Evolutionary conservation across 2,888 invertebrate species (phyloP), one percentile per base, ranked within the genome.

Genomic region (Agrotis ipsilon): DNA sequence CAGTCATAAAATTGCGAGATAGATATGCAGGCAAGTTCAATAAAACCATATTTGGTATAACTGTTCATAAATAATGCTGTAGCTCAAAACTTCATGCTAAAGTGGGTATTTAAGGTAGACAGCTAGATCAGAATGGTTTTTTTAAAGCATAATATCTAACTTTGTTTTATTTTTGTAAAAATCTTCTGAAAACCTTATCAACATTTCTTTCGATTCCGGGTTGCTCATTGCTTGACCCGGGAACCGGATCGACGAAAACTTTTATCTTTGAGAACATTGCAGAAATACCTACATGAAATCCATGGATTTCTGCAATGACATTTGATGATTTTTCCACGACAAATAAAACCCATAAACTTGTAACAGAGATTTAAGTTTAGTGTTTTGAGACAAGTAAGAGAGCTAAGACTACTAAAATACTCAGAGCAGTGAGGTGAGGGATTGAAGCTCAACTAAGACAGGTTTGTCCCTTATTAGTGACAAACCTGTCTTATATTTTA

Each of bases 21-120:
- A 3, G 18, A 46, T 27, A 54, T 6, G 21, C 16, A 39, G 13
- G 49, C 32, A 80, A 62, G 80, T 77, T 64, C 76, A 80, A 77
- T 80, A 68, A 64, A 77, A 80, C 63, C 81, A 80, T 75, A 59
- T 77, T 64, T 48, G 11, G 24, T 19, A 45, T 77, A 80, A 76
- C 66, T 80, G 80, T 75, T 21, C 27, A 5, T 19, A 55, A 51
- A 57, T 45, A 62, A 52, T 48, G 57, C 27, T 58, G 24, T 24
- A 55, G 57, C 21, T 52, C 21, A 48, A 54, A 74, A 63, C 52
- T 74, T 66, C 39, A 55, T 64, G 63, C 46, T 65, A 24, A 58
- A 51, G 24, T 54, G 54, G 32, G n/a, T 18, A 39, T 67, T 55
- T 9, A 49, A 32, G 21, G 43, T 16, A 16, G 16, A 16, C 14